Evolutionary conservation across 2,888 invertebrate genomes (phyloP).

Genomic region (Melangyna quadrimaculata): DNA sequence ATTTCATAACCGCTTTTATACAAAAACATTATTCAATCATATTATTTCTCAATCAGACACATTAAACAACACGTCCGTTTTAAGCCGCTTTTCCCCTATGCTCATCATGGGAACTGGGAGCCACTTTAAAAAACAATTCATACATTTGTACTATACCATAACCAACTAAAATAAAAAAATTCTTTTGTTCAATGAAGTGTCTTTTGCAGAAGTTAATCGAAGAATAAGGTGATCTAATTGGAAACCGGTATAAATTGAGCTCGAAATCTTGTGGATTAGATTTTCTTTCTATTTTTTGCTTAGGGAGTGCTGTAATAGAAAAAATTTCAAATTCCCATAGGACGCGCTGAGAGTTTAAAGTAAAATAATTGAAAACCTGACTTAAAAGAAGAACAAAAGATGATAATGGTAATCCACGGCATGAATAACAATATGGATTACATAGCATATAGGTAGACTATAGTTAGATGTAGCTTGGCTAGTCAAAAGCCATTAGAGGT

Average conservation of each 20-base stretch:
- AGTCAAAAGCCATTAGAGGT: not conserved
- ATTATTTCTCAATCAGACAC: not conserved
- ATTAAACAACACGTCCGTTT: not conserved
- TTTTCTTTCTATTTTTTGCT: slow-evolving; percentile 16
- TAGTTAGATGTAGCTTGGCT: slow-evolving; percentile 3
- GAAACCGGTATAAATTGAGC: slow-evolving; percentile 74
- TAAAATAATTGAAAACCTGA: slow-evolving; percentile 14
- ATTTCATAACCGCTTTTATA: too few relatives aligned
- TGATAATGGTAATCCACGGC: slow-evolving; percentile 35
- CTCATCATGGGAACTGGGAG: not conserved
- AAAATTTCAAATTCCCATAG: slow-evolving; percentile 12
- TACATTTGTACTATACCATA: not conserved
- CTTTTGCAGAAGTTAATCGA: slow-evolving; percentile 59
- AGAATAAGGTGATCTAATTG: slow-evolving; percentile 72
- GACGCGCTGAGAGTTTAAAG: not conserved
- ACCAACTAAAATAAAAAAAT: slow-evolving; percentile 15
- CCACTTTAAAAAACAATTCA: not conserved
- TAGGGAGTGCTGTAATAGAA: not conserved
- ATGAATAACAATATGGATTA: slow-evolving; percentile 17
- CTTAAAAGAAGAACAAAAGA: slow-evolving; percentile 35
- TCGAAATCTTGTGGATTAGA: slow-evolving; percentile 13
- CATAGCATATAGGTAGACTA: not conserved
- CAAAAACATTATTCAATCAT: not conserved
- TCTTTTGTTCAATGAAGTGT: slow-evolving; percentile 42
- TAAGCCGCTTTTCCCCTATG: not conserved